A percentile compares a stretch with the other conserved stretches of the same genome.
phyloP scores from a whole-genome alignment of 2,113 vertebrate genomes.

The Podarcis raffonei region DNA sequence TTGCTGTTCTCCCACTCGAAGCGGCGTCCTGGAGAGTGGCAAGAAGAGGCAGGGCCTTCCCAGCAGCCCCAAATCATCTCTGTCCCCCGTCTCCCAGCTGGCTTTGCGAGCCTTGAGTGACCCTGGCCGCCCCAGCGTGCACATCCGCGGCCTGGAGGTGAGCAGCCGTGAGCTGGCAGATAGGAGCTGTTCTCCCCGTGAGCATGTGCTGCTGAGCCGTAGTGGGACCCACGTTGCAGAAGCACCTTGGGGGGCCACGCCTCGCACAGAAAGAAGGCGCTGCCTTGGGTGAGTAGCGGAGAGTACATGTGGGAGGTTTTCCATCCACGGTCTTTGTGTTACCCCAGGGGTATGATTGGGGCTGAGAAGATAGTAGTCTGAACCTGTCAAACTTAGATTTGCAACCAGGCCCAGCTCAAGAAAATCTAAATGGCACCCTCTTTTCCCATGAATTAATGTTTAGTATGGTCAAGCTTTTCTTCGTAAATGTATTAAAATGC shows the following conservation, averaged over 20 bases:
- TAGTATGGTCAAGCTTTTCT: not conserved
- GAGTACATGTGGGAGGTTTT: not conserved
- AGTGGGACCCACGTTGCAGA: conserved; percentile 66
- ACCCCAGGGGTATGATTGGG: not conserved
- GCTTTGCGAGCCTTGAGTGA: conserved; percentile 56
- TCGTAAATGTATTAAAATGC: too few relatives aligned
- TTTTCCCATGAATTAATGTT: not conserved
- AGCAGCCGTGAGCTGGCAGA: conserved; percentile 92
- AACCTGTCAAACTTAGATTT: too few relatives aligned
- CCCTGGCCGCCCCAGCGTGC: conserved; percentile 67
- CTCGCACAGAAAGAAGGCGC: conserved; percentile 68
- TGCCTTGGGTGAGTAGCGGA: conserved; percentile 65
- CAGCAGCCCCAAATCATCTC: not conserved
- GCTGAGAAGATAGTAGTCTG: not conserved
- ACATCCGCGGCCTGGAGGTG: conserved; percentile 89
- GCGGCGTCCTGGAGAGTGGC: conserved; percentile 25
- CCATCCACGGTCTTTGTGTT: not conserved
- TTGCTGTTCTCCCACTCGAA: conserved; percentile 59
- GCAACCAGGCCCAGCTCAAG: not conserved
- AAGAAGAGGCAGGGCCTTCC: conserved; percentile 12
- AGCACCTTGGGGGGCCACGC: conserved; percentile 73
- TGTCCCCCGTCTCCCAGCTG: not conserved
- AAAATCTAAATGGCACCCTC: not conserved
- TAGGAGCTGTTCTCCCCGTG: conserved; percentile 85
- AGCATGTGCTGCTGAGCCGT: conserved; percentile 86